phyloP scores from a whole-genome alignment of 2,113 vertebrate species.

The Oenanthe melanoleuca region DNA sequence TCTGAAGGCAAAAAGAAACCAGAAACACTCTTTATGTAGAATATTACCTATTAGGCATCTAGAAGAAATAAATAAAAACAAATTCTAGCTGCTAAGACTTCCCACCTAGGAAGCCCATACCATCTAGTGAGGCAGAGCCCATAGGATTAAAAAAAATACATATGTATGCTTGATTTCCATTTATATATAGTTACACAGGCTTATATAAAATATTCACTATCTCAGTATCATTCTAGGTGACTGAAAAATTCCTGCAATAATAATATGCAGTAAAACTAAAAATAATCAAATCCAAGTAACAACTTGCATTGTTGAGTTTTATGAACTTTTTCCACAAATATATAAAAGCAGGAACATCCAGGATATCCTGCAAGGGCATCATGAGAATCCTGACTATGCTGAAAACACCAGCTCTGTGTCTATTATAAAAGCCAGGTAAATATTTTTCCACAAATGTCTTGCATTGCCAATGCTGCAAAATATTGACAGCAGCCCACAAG shows the following conservation, averaged over 20 bases:
- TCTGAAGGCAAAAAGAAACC: background rate
- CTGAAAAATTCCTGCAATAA: background rate
- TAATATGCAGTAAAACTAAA: background rate
- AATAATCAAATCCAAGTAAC: background rate
- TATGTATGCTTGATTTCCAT: background rate
- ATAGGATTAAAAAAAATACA: background rate
- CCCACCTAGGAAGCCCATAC: background rate
- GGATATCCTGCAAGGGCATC: background rate
- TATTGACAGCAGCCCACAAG: rapidly evolving
- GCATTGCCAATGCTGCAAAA: background rate
- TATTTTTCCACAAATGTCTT: background rate
- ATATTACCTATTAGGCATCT: background rate
- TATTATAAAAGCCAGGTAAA: background rate
- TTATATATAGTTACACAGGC: background rate
- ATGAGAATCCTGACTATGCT: background rate
- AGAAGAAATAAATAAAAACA: background rate
- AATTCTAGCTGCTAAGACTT: background rate
- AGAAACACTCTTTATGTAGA: background rate
- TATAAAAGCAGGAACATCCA: background rate
- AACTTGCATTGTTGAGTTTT: background rate
- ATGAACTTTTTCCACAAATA: background rate
- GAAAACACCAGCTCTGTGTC: background rate
- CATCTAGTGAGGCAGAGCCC: background rate
- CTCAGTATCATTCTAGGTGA: background rate
- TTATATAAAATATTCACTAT: background rate